Evolutionary conservation across 2,888 invertebrate genomes (phyloP), one percentile per base, ranked within the genome.

Genomic region (Altica lythri): DNA sequence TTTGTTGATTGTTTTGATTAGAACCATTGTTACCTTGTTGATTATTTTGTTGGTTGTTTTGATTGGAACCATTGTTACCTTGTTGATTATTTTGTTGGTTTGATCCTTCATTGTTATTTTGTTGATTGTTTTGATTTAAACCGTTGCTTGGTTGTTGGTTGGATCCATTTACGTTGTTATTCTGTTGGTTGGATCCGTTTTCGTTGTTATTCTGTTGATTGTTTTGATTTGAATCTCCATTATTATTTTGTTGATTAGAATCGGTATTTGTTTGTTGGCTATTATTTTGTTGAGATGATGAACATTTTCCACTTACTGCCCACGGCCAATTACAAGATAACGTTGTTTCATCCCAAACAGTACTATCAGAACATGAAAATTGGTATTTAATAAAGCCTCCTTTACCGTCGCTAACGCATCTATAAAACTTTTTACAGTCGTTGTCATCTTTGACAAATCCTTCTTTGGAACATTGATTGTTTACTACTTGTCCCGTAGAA

Each of bases 381-480:
- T 88, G 85, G 69, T 86, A 86, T 73, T 82, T 84, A 34, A 76
- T 83, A 63, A 78, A 86, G 1, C 79, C 79, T 57, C 81, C 82
- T n/a, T 79, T 75, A 0, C 82, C 83, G 67, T 82, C 79, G 53
- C 79, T 78, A 17, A 89, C 88, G 73, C 90, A 90, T 59, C 89
- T 81, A 70, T 88, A 88, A 77, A 90, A 90, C 70, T 85, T 87
- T 57, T 80, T 83, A 68, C 90, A 90, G 68, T 90, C 81, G 34
- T 77, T 76, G 30, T 80, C 78, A 19, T 45, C 44, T 12, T 19
- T 45, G 32, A 84, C 81, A 72, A 87, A 90, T 42, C 90, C 90
- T 72, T 87, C 86, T 59, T 77, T 72, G 2, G 42, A 35, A 38
- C 63, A 63, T 34, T 53, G 4, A 17, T 51, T 55, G 29, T 51